These are phyloP conservation scores for Eilema depressum DNA, from an alignment of 2,888 invertebrate genomes.

Conservation along the genomic window DNA sequence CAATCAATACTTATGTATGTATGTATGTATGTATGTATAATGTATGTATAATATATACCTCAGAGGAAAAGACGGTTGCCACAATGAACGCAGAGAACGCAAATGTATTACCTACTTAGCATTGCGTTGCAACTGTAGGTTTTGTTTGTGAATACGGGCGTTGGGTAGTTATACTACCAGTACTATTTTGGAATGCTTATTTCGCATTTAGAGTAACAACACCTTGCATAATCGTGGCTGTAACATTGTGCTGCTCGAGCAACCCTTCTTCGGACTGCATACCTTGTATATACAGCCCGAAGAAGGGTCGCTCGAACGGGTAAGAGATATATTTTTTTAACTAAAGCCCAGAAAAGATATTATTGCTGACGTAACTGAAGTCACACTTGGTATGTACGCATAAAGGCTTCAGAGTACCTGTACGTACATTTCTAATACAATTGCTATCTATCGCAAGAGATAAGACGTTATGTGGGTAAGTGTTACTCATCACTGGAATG, in stretches of 20 bases:
- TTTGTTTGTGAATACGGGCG: too few relatives aligned
- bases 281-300: background rate
- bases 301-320: background rate
- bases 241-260: background rate
- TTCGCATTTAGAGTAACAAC: background rate
- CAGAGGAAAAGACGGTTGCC: background rate
- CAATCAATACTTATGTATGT: background rate
- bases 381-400: background rate
- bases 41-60: background rate
- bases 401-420: background rate
- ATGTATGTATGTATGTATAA: too few relatives aligned
- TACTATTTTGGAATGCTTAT: background rate
- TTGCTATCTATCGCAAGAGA: conserved; percentile 51
- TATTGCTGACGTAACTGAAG: background rate
- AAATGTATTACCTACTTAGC: background rate
- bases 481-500: conserved; percentile 75
- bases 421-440: conserved; percentile 31
- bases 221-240: background rate
- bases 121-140: background rate
- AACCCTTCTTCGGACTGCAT: too few relatives aligned
- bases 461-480: conserved; percentile 48
- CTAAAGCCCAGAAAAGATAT: too few relatives aligned
- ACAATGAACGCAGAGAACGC: background rate
- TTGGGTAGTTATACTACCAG: background rate
- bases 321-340: background rate